A percentile compares a stretch with the other conserved stretches of the same genome.
These are phyloP conservation scores for Drosophila maculinotata DNA, from an alignment of 2,888 invertebrate species.

Conservation along the genomic window DNA sequence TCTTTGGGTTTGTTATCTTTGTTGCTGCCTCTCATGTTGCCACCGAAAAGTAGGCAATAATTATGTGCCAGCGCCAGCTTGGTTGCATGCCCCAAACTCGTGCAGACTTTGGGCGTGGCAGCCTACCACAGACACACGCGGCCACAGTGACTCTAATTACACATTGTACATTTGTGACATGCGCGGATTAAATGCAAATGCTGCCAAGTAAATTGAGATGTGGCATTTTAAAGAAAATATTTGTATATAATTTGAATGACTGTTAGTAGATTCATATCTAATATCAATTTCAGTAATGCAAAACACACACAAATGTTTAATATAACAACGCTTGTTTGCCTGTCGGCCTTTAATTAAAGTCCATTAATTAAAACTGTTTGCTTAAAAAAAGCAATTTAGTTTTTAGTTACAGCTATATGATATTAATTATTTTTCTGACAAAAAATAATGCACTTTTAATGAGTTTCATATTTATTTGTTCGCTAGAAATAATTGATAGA, in stretches of 20 bases:
- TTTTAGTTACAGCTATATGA: too few species aligned
- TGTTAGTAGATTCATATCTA: neutral
- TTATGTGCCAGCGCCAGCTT: constrained; percentile 61
- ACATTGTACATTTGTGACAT: neutral
- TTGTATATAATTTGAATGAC: too few species aligned
- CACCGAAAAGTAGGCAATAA: constrained; percentile 67
- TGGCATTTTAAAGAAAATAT: neutral
- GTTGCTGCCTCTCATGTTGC: constrained; percentile 18
- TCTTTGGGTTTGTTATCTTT: constrained; percentile 21
- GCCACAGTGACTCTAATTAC: constrained; percentile 1
- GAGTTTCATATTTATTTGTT: too few species aligned
- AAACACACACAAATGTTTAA: neutral
- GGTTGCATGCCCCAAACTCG: neutral
- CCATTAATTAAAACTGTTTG: too few species aligned
- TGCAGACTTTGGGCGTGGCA: constrained; percentile 15
- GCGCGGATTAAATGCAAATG: constrained; percentile 13
- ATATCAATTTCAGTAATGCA: neutral
- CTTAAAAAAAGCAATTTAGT: too few species aligned
- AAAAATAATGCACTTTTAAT: too few species aligned
- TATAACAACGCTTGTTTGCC: neutral
- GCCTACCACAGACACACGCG: too few species aligned
- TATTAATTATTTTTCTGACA: too few species aligned
- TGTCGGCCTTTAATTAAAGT: too few species aligned
- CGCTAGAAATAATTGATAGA: too few species aligned
- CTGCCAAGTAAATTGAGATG: neutral